Evolutionary conservation across 2,888 invertebrate genomes (phyloP), one percentile per base, ranked within the genome.

Genomic region (Parnassius smintheus): DNA sequence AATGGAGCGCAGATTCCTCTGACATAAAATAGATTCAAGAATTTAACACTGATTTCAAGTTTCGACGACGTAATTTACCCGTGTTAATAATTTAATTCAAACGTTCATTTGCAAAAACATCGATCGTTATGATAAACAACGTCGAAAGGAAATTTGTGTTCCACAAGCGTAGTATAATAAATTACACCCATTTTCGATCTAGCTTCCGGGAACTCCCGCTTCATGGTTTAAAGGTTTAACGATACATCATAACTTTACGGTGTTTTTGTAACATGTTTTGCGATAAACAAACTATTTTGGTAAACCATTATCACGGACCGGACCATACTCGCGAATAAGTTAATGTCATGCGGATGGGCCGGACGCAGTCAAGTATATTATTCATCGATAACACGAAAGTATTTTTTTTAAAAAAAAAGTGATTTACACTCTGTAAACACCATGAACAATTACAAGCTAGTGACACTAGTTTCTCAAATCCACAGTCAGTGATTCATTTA

Each of bases 161-260:
- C 55, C 56, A 56, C 56, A 56, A 59, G 55, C 59, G 55, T 56
- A 59, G 59, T 56, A 48, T 56, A 59, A 63, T 63, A 63, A 63
- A 63, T 63, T 59, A 63, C 59, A 63, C 56, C 55, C 63, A 51
- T 63, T 56, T 56, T 44, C 44, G 59, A 18, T 63, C 56, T 59
- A 56, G 59, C 59, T 45, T 59, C 51, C 44, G 48, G 56, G 22
- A 63, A 56, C 46, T 51, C 46, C 51, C 56, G 55, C 46, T 52
- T 63, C 59, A 55, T 59, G 59, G 54, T 59, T 59, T 51, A 55
- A 56, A 59, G 54, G 44, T 55, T 63, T 63, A 52, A 59, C 51
- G 50, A 63, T 59, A 59, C 55, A 55, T 62, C 63, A 63, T 56
- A 63, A 56, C 18, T 62, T 62, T 62, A 18, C 9, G 44, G 10